Conservation (phyloP, 2,888 invertebrate genomes). For the Pachydiplax longipennis region DNA sequence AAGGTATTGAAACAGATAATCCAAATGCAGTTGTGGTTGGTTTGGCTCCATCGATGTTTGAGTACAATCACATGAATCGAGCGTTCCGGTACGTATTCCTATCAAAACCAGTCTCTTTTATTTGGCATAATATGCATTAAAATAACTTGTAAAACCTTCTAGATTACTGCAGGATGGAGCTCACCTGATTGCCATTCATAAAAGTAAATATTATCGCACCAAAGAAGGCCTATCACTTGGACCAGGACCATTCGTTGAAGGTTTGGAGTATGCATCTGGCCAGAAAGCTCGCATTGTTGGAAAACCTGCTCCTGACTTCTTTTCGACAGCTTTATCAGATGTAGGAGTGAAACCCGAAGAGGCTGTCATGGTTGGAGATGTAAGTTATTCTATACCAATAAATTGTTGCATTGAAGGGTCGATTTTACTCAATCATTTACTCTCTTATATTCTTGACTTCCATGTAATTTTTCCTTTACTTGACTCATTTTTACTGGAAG, state of each 20-base stretch:
- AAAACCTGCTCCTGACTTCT: slow-evolving; percentile 76
- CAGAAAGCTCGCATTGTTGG: slow-evolving; percentile 73
- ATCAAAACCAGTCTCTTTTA: background rate
- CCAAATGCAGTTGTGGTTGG: slow-evolving; percentile 80
- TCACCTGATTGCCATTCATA: slow-evolving; percentile 79
- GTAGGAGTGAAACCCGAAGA: slow-evolving; percentile 62
- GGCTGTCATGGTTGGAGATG: slow-evolving; percentile 85
- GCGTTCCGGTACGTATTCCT: slow-evolving; percentile 69
- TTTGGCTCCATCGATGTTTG: slow-evolving; percentile 78
- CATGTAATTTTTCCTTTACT: background rate
- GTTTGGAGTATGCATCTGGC: slow-evolving; percentile 77
- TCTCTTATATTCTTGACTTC: no score
- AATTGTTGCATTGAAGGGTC: background rate
- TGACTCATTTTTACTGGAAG: background rate
- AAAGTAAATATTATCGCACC: slow-evolving; percentile 75
- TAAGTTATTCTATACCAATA: slow-evolving; percentile 57
- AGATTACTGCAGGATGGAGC: slow-evolving; percentile 71
- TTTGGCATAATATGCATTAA: background rate
- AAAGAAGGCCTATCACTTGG: slow-evolving; percentile 77
- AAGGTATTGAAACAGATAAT: slow-evolving; percentile 62
- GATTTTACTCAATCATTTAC: background rate
- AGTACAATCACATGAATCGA: slow-evolving; percentile 74
- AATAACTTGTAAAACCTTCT: slow-evolving; percentile 46
- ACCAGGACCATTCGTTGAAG: slow-evolving; percentile 82
- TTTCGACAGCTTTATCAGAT: slow-evolving; percentile 64